phyloP scores from a whole-genome alignment of 2,797 vertebrate species.

The Echeneis naucrates region DNA sequence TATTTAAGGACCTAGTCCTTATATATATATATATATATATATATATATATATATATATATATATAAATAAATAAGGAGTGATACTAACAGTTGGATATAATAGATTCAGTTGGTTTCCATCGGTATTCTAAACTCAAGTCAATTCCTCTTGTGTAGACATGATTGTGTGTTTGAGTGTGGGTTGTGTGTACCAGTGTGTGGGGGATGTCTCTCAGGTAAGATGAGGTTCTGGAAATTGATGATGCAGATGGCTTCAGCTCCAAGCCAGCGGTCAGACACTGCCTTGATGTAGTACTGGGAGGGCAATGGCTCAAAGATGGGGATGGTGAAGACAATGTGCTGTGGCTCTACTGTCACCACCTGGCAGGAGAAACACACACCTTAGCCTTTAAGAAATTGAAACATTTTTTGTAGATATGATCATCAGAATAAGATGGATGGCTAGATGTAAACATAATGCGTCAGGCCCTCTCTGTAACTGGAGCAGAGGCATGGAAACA shows the following conservation, averaged over 20 bases:
- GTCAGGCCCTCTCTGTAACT: too few species aligned
- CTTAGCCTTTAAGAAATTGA: too few species aligned
- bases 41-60: too few species aligned
- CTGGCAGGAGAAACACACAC: slow-evolving; percentile 74
- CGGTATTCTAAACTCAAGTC: slow-evolving; percentile 8
- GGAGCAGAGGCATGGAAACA: neutral
- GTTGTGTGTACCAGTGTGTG: slow-evolving; percentile 91
- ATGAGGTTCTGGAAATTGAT: slow-evolving; percentile 99
- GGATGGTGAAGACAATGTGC: slow-evolving; percentile 95
- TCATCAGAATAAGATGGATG: too few species aligned
- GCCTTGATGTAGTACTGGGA: slow-evolving; percentile 98
- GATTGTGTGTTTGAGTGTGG: slow-evolving; percentile 18
- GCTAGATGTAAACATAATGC: too few species aligned
- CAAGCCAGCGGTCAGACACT: slow-evolving; percentile 97
- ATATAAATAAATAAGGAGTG: too few species aligned
- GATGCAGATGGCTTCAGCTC: slow-evolving; percentile 94
- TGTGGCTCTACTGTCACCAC: slow-evolving; percentile 92
- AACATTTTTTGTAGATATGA: too few species aligned
- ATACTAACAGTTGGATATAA: too few species aligned
- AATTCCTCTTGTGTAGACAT: slow-evolving; percentile 83
- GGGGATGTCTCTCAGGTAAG: slow-evolving; percentile 96
- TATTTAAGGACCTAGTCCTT: too few species aligned
- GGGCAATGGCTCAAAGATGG: slow-evolving; percentile 97
- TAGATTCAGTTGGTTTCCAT: too few species aligned
- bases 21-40: too few species aligned